A percentile compares a stretch with the other conserved stretches of the same genome.
phyloP scores from a whole-genome alignment of 2,888 invertebrate genomes.

The Dichetophora obliterata region DNA sequence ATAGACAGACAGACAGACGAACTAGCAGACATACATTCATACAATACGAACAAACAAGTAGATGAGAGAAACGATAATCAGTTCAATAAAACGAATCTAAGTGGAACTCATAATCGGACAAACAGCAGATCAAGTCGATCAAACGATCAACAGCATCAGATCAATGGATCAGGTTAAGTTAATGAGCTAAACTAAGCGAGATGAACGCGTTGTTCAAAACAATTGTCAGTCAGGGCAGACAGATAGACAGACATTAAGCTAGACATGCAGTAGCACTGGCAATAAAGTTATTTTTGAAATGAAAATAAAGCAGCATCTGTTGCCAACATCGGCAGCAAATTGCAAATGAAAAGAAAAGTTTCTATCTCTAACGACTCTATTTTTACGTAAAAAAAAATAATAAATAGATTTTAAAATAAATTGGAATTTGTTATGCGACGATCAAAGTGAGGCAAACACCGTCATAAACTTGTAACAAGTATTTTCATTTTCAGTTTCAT shows the following conservation, averaged over 20 bases:
- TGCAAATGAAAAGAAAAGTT: too few species aligned
- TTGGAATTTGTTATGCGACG: too few species aligned
- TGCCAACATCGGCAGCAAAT: neutral
- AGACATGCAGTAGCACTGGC: neutral
- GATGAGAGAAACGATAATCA: constrained; percentile 31
- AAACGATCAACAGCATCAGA: constrained; percentile 29
- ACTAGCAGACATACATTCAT: neutral
- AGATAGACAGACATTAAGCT: neutral
- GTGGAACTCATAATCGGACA: constrained; percentile 40
- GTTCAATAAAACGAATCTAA: constrained; percentile 36
- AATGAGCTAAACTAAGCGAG: constrained; percentile 32
- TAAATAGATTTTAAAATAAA: neutral
- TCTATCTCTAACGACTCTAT: too few species aligned
- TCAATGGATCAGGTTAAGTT: constrained; percentile 35
- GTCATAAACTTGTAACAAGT: neutral
- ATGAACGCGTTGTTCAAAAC: constrained; percentile 1
- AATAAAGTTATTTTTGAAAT: neutral
- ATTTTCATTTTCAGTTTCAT: neutral
- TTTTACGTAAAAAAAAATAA: neutral
- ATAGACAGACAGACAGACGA: neutral
- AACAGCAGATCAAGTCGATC: constrained; percentile 34
- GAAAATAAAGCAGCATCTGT: neutral
- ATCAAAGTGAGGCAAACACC: too few species aligned
- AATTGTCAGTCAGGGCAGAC: neutral
- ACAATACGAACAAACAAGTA: neutral